These are phyloP conservation scores for Gymnocephalus cernua DNA, from an alignment of 2,113 vertebrate species.

Conservation along the genomic window DNA sequence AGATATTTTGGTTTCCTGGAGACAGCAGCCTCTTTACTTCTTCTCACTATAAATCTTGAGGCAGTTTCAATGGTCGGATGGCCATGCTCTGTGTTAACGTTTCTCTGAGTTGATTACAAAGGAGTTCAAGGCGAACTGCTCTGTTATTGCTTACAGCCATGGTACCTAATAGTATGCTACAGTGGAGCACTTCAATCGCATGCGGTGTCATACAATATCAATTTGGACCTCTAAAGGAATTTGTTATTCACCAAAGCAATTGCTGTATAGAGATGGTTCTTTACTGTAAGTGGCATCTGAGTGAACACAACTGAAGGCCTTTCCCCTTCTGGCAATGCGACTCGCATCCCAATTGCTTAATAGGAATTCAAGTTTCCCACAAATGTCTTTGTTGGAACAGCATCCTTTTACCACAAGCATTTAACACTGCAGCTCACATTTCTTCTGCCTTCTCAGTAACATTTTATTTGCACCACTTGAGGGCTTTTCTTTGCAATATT, in stretches of 20 bases:
- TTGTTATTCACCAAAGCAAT: slow-evolving; percentile 63
- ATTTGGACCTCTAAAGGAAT: slow-evolving; percentile 62
- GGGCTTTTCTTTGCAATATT: slow-evolving; percentile 50
- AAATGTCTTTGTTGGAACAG: slow-evolving; percentile 67
- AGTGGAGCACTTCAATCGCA: slow-evolving; percentile 68
- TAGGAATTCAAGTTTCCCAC: slow-evolving; percentile 74
- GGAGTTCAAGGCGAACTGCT: slow-evolving; percentile 72
- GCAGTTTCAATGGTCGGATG: slow-evolving; percentile 73
- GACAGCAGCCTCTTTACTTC: slow-evolving; percentile 68
- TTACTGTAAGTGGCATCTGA: slow-evolving; percentile 58
- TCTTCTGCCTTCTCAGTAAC: slow-evolving; percentile 64
- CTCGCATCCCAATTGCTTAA: slow-evolving; percentile 68
- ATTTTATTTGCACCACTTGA: slow-evolving; percentile 68
- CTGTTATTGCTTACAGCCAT: slow-evolving; percentile 74
- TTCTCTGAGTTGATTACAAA: slow-evolving; percentile 76
- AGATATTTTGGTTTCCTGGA: slow-evolving; percentile 75
- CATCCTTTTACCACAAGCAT: slow-evolving; percentile 68
- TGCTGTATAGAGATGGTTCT: slow-evolving; percentile 43
- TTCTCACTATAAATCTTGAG: slow-evolving; percentile 81
- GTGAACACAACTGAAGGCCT: slow-evolving; percentile 51
- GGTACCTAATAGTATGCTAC: slow-evolving; percentile 64
- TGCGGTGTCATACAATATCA: slow-evolving; percentile 73
- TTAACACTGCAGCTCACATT: slow-evolving; percentile 68
- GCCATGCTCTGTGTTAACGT: slow-evolving; percentile 69
- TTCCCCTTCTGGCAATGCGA: slow-evolving; percentile 38